These are phyloP conservation scores for cat (Felis catus) DNA, from an alignment of 2,113 vertebrate genomes.

Conservation along the genomic window DNA sequence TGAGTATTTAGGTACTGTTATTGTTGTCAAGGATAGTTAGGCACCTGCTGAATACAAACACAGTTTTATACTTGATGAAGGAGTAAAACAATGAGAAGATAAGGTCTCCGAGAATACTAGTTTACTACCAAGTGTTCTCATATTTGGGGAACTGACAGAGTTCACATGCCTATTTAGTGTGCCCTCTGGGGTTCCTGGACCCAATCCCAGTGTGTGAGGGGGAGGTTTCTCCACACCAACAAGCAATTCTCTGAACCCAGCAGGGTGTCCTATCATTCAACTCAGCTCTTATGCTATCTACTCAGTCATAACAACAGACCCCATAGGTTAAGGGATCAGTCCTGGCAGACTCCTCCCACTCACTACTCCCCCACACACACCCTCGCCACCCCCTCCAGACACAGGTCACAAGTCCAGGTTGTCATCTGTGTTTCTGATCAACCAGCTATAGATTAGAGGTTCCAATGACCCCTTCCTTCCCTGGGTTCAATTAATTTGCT, in stretches of 20 bases:
- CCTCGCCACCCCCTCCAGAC: background rate
- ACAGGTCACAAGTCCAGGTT: background rate
- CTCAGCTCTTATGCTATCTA: background rate
- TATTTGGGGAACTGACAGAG: background rate
- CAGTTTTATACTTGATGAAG: background rate
- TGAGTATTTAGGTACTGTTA: background rate
- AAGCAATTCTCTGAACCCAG: background rate
- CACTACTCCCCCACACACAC: background rate
- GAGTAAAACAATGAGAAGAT: background rate
- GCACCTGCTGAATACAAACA: background rate
- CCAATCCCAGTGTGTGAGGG: background rate
- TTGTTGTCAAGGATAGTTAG: background rate
- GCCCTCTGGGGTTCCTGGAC: background rate
- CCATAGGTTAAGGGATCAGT: background rate
- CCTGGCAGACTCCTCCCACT: background rate
- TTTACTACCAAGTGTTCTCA: background rate
- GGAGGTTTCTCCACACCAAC: background rate
- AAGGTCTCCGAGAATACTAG: background rate
- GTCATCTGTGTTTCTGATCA: background rate
- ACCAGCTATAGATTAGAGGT: background rate
- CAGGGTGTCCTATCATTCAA: background rate
- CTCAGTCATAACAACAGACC: background rate
- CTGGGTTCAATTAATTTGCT: background rate
- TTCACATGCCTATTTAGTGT: background rate
- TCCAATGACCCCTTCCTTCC: background rate